Percentiles rank a stretch among this genome's conserved stretches.
These are phyloP conservation scores for Burhinus bistriatus DNA, from an alignment of 2,113 vertebrate species.

Conservation along the genomic window DNA sequence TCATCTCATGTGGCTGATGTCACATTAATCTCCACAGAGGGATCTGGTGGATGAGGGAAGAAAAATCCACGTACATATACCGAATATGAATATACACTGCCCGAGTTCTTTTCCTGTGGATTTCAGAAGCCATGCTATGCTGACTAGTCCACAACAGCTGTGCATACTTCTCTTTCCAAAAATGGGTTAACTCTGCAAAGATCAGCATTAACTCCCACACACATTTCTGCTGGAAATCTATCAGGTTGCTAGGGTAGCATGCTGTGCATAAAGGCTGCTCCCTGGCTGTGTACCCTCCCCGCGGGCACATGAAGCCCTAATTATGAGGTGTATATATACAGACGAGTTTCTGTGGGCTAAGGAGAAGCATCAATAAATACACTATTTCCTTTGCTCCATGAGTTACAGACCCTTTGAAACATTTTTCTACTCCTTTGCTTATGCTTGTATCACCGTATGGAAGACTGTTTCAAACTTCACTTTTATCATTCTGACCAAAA, in stretches of 20 bases:
- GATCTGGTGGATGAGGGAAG: background rate
- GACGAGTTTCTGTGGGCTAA: slow-evolving; percentile 22
- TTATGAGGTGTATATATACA: slow-evolving; percentile 32
- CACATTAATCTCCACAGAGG: background rate
- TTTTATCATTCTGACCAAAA: background rate
- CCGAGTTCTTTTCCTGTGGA: background rate
- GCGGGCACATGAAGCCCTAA: slow-evolving; percentile 29
- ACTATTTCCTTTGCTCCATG: background rate
- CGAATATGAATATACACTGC: background rate
- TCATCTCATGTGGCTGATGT: background rate
- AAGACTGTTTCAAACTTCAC: background rate
- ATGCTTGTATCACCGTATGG: background rate
- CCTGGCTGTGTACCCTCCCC: background rate
- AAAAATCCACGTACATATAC: background rate
- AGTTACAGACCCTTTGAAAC: background rate
- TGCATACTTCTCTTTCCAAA: background rate
- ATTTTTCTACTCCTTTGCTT: background rate
- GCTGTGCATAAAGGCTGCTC: slow-evolving; percentile 51
- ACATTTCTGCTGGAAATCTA: slow-evolving; percentile 55
- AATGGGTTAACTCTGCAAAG: slow-evolving; percentile 46
- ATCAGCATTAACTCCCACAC: slow-evolving; percentile 57
- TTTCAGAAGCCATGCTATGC: background rate
- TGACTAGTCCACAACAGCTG: background rate
- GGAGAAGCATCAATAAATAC: slow-evolving; percentile 21
- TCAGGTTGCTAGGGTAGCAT: slow-evolving; percentile 60